phyloP scores from a whole-genome alignment of 2,797 vertebrate genomes.

The Passerculus sandwichensis region DNA sequence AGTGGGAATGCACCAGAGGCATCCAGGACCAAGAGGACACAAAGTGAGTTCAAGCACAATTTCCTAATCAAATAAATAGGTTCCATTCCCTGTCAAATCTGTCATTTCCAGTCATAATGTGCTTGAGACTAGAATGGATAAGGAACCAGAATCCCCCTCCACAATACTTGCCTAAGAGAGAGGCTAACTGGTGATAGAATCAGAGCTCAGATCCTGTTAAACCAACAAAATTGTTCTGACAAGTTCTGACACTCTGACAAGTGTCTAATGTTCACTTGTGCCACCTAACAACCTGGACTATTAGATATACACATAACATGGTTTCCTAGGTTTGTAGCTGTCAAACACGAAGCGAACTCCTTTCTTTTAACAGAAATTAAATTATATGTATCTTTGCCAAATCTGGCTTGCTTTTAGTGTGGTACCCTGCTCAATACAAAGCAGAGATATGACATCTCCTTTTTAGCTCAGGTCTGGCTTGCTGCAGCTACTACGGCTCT shows the following conservation, averaged over 20 bases:
- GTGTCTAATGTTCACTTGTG: fast-evolving
- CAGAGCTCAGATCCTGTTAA: not conserved
- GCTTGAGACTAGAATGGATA: not conserved
- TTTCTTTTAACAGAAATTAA: not conserved
- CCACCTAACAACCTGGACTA: not conserved
- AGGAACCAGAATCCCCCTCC: not conserved
- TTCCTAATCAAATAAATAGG: not conserved
- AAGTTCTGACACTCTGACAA: not conserved
- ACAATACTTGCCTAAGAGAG: not conserved
- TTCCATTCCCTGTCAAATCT: not conserved
- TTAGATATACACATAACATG: not conserved
- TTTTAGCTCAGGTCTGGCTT: not conserved
- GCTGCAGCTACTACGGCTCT: not conserved
- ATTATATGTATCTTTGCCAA: not conserved
- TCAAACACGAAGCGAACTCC: not conserved
- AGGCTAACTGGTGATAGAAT: not conserved
- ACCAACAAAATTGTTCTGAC: not conserved
- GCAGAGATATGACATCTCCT: not conserved
- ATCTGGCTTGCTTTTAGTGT: not conserved
- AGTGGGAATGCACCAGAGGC: not conserved
- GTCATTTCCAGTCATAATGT: not conserved
- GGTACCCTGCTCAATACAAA: not conserved
- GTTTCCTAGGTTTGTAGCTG: not conserved
- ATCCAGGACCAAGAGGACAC: not conserved
- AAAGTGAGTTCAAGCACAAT: not conserved